Percentiles rank a stretch among this genome's conserved stretches.
These are phyloP conservation scores for Todiramphus chloris DNA, from an alignment of 2,113 vertebrate genomes.

Conservation along the genomic window DNA sequence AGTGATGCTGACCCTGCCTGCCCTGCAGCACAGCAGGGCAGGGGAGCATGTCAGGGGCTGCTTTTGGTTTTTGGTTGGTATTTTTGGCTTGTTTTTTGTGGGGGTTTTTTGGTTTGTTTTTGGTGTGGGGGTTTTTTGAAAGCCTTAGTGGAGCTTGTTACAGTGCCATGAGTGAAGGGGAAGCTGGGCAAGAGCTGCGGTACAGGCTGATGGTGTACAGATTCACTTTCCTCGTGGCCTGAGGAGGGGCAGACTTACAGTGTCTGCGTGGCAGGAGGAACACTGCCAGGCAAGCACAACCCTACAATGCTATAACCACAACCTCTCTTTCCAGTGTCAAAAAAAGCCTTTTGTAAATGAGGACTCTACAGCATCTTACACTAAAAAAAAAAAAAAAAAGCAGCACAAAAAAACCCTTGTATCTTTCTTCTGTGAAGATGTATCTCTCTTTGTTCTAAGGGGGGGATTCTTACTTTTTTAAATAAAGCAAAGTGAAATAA, in stretches of 20 bases:
- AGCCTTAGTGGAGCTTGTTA: neutral
- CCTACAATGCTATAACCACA: accelerated
- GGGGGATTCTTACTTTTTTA: neutral
- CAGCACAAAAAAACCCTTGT: neutral
- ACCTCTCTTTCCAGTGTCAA: neutral
- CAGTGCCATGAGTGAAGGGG: neutral
- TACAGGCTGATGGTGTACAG: accelerated
- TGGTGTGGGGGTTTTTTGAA: neutral
- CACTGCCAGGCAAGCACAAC: neutral
- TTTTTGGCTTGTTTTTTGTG: too few relatives aligned
- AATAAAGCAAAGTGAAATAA: conserved; percentile 9
- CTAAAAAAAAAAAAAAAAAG: neutral
- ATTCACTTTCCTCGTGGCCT: accelerated
- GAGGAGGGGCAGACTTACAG: neutral
- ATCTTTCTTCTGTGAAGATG: conserved; percentile 72
- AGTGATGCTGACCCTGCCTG: neutral
- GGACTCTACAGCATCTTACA: neutral
- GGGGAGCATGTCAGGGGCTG: too few relatives aligned
- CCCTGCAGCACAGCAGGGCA: neutral
- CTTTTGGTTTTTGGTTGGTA: too few relatives aligned
- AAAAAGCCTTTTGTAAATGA: neutral
- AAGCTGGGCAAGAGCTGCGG: accelerated
- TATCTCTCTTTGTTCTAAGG: neutral
- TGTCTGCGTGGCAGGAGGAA: accelerated
- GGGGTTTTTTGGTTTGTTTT: too few relatives aligned